Percentiles rank a stretch among this genome's conserved stretches.
Conservation (phyloP, 2,888 invertebrate species). For the Harpagoxenus sublaevis region DNA sequence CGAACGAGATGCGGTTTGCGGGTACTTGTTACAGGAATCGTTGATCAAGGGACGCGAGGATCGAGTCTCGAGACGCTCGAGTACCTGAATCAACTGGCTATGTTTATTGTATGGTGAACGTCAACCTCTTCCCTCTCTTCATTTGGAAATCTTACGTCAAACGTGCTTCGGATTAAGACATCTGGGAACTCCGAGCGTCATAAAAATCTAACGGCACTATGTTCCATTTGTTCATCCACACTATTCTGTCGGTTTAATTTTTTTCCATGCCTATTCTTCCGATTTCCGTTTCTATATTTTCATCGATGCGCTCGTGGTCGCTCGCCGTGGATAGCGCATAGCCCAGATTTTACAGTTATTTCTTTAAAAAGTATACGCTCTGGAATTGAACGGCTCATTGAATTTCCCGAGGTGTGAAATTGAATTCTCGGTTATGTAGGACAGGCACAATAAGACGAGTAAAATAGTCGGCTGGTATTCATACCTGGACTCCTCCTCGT, state of each 20-base stretch:
- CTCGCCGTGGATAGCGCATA: neutral
- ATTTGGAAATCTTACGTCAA: constrained; percentile 34
- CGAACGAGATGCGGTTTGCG: constrained; percentile 37
- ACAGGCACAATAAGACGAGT: neutral
- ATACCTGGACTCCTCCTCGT: neutral
- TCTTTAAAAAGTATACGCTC: constrained; percentile 9
- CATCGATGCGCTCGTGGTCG: neutral
- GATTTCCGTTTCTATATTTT: neutral
- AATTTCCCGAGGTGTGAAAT: constrained; percentile 13
- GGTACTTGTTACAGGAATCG: constrained; percentile 25
- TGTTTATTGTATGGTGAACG: constrained; percentile 5
- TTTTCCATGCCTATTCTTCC: neutral
- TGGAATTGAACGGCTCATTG: neutral
- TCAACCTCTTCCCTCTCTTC: neutral
- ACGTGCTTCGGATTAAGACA: constrained; percentile 3
- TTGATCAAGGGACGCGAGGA: constrained; percentile 15
- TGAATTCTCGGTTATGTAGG: neutral
- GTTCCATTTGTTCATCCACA: neutral
- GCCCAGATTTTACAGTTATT: neutral
- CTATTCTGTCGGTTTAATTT: neutral
- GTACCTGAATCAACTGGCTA: constrained; percentile 39
- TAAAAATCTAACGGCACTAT: constrained; percentile 16
- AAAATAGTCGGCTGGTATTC: neutral
- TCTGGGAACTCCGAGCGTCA: neutral
- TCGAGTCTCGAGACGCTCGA: constrained; percentile 14